These are phyloP conservation scores for Todiramphus saurophagus DNA, from an alignment of 2,113 vertebrate genomes.

Conservation along the genomic window DNA sequence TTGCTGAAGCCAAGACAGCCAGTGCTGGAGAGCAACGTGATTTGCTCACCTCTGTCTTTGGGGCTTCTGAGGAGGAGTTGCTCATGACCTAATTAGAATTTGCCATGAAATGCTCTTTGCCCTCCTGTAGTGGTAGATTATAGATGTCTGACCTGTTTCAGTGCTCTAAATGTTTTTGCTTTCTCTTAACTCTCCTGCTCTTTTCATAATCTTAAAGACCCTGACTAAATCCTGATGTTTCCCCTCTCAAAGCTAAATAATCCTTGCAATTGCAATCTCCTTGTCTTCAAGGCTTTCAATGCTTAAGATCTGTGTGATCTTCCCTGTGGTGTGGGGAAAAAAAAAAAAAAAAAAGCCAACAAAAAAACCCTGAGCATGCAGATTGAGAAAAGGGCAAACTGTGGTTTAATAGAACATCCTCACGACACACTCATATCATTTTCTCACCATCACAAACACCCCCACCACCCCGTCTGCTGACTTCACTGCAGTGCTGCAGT, in stretches of 20 bases:
- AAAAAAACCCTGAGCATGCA: background rate
- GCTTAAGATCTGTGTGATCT: conserved; percentile 19
- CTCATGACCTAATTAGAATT: background rate
- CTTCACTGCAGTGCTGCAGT: background rate
- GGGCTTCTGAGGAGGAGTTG: background rate
- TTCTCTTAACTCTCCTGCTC: conserved; percentile 16
- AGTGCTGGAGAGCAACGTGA: background rate
- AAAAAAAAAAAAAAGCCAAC: background rate
- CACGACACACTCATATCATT: background rate
- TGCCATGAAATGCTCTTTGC: conserved; percentile 10
- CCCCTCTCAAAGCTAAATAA: conserved; percentile 21
- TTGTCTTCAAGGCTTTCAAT: background rate
- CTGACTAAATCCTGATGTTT: background rate
- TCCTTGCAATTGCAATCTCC: background rate
- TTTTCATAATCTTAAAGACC: conserved; percentile 31
- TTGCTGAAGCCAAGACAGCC: background rate
- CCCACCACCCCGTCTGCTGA: background rate
- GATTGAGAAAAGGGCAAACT: conserved; percentile 21
- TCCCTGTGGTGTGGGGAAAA: background rate
- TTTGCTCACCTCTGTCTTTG: background rate
- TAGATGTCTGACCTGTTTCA: background rate
- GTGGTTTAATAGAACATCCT: background rate
- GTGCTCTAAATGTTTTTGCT: background rate
- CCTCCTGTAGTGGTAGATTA: background rate
- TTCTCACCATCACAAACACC: background rate